Percentiles rank a stretch among this genome's conserved stretches.
These are phyloP conservation scores for Marronus borbonicus DNA, from an alignment of 2,888 invertebrate genomes.

Conservation along the genomic window DNA sequence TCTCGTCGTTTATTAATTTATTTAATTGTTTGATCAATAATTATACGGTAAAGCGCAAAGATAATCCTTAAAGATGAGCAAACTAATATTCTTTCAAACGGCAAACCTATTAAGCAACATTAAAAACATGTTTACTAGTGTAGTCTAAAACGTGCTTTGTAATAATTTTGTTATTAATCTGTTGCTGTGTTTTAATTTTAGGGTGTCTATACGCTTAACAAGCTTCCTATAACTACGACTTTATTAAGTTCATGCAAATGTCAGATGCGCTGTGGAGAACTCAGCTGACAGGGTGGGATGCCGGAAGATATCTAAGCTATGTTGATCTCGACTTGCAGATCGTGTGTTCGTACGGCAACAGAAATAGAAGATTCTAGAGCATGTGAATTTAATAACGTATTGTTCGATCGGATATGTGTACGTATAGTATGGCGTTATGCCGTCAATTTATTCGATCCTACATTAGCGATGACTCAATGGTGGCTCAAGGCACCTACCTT, in stretches of 20 bases:
- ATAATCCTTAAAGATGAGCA: too few species aligned
- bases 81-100: too few species aligned
- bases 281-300: constrained; percentile 59
- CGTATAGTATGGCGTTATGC: background rate
- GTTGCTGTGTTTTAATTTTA: too few species aligned
- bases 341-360: constrained; percentile 33
- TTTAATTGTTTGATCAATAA: too few species aligned
- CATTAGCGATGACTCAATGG: constrained; percentile 4
- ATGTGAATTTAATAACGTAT: background rate
- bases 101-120: too few species aligned
- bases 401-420: constrained; percentile 7
- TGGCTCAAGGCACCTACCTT: background rate
- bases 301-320: constrained; percentile 56
- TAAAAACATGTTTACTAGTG: too few species aligned
- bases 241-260: constrained; percentile 56
- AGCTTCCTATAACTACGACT: too few species aligned
- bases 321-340: constrained; percentile 56
- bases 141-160: too few species aligned
- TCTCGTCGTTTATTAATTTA: too few species aligned
- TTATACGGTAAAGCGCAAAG: too few species aligned
- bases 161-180: too few species aligned
- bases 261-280: constrained; percentile 62
- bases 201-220: too few species aligned
- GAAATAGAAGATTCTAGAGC: constrained; percentile 31
- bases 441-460: background rate